Conservation (phyloP, 2,113 vertebrate species). For the Cololabis saira region DNA sequence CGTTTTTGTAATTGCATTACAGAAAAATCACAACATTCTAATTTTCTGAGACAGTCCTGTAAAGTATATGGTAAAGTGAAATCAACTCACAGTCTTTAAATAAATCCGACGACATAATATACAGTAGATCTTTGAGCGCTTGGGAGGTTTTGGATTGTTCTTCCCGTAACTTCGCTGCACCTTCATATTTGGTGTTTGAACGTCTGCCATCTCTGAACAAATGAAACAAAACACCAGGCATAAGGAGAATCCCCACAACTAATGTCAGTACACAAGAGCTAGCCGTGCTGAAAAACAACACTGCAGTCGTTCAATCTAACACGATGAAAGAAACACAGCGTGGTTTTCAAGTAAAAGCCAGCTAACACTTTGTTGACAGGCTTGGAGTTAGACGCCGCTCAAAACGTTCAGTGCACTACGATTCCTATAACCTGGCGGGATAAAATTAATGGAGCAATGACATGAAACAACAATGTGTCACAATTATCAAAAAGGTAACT, state of each 20-base stretch:
- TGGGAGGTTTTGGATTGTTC: fast-evolving
- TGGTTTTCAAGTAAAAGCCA: constrained; percentile 2
- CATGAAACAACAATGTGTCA: no score
- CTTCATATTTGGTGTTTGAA: background rate
- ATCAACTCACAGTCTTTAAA: constrained; percentile 39
- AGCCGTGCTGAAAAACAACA: no score
- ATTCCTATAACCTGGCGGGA: fast-evolving
- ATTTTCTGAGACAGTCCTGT: no score
- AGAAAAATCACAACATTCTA: no score
- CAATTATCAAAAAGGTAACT: no score
- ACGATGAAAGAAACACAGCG: constrained; percentile 1
- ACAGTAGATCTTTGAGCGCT: constrained; percentile 1
- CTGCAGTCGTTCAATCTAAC: no score
- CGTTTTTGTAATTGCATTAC: no score
- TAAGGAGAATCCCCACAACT: background rate
- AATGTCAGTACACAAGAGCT: background rate
- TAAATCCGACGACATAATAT: constrained; percentile 23
- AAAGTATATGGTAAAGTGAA: background rate
- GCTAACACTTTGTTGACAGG: background rate
- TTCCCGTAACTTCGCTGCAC: background rate
- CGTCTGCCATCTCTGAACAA: constrained; percentile 44
- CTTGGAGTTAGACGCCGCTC: background rate
- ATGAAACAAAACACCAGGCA: background rate
- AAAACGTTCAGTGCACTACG: background rate
- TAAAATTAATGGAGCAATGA: background rate